Evolutionary conservation across 2,113 vertebrate species (phyloP).

Genomic region (Dolichotis patagonum): DNA sequence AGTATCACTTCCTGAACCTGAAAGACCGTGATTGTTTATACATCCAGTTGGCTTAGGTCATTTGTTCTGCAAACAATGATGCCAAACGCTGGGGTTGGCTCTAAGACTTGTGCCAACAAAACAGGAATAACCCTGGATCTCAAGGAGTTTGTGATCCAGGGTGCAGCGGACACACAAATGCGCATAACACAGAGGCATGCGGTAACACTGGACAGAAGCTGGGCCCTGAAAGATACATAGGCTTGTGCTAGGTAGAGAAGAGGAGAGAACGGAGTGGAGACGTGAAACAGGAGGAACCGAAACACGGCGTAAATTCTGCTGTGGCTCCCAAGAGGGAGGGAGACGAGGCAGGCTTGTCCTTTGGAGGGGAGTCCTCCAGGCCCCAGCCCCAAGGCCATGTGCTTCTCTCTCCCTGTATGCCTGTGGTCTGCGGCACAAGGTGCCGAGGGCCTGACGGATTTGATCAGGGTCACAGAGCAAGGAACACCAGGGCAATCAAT

Average conservation of each 20-base stretch:
- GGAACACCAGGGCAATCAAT: neutral
- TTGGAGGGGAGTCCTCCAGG: neutral
- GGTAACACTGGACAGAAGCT: neutral
- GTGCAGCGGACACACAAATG: neutral
- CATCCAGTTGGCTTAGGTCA: neutral
- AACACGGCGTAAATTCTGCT: fast-evolving
- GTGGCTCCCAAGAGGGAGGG: neutral
- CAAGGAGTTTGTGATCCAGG: neutral
- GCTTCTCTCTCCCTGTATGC: slow-evolving; percentile 26
- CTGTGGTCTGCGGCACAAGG: slow-evolving; percentile 16
- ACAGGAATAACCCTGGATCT: neutral
- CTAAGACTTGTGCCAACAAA: neutral
- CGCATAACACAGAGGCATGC: neutral
- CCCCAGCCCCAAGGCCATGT: neutral
- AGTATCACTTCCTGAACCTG: neutral
- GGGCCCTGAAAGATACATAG: neutral
- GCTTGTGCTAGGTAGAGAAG: neutral
- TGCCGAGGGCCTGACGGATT: slow-evolving; percentile 49
- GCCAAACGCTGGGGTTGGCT: neutral
- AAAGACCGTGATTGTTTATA: neutral
- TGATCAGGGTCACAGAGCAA: slow-evolving; percentile 38
- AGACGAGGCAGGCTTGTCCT: neutral
- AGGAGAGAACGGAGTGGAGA: neutral
- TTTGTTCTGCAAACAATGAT: neutral
- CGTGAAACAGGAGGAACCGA: neutral